Percentiles rank a stretch among this genome's conserved stretches.
Conservation (phyloP, 2,888 invertebrate species). For the Mechanitis messenoides region DNA sequence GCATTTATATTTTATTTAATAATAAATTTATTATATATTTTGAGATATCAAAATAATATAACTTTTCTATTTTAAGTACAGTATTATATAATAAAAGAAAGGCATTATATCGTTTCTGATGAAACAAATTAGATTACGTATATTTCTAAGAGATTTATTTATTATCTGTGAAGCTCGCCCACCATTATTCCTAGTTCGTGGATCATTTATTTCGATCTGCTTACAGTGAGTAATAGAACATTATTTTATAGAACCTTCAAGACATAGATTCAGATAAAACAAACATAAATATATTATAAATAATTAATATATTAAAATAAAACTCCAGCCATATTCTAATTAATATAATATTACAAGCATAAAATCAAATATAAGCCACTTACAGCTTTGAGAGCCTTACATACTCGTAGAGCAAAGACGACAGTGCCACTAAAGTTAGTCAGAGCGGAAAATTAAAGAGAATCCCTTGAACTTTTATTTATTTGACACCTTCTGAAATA, state of each 20-base stretch:
- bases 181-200: neutral
- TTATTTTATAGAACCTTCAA: neutral
- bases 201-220: constrained; percentile 3
- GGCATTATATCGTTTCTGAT: neutral
- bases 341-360: too few species aligned
- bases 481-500: neutral
- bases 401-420: neutral
- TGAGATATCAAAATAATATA: too few species aligned
- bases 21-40: too few species aligned
- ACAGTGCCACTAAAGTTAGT: constrained; percentile 12
- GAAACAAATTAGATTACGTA: neutral
- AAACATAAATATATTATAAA: neutral
- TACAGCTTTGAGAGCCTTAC: too few species aligned
- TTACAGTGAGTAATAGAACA: neutral
- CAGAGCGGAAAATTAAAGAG: constrained; percentile 15
- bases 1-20: too few species aligned
- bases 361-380: too few species aligned
- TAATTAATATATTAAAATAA: too few species aligned
- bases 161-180: neutral
- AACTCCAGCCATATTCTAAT: too few species aligned
- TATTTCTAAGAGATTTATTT: neutral
- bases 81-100: neutral
- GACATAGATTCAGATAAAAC: neutral
- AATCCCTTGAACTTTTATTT: constrained; percentile 2
- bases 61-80: too few species aligned